phyloP scores from a whole-genome alignment of 2,113 vertebrate genomes.

The Datnioides undecimradiatus region DNA sequence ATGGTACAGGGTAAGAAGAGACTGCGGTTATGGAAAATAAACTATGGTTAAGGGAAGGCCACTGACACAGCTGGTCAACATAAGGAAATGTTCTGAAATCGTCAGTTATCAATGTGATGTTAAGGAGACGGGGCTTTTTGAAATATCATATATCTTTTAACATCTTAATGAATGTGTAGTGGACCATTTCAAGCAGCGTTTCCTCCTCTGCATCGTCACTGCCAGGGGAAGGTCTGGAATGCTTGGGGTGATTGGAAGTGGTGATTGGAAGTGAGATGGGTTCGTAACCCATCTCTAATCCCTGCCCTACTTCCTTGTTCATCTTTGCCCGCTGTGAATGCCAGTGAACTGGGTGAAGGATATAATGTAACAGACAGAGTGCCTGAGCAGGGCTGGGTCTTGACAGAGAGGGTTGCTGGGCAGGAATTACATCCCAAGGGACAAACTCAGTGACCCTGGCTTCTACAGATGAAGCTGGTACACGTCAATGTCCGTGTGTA shows the following conservation, averaged over 20 bases:
- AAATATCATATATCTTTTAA: too few relatives aligned
- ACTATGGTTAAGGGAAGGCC: too few relatives aligned
- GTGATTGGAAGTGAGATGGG: conserved; percentile 54
- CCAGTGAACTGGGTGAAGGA: conserved; percentile 57
- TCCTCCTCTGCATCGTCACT: neutral
- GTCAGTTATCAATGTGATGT: too few relatives aligned
- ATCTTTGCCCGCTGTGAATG: conserved; percentile 19
- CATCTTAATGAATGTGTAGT: neutral
- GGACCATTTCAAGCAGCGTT: neutral
- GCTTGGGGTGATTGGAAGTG: conserved; percentile 35
- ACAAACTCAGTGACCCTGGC: conserved; percentile 58
- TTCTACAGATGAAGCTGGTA: conserved; percentile 20
- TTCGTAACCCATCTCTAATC: conserved; percentile 30
- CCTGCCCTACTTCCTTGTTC: conserved; percentile 33
- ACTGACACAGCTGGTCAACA: too few relatives aligned
- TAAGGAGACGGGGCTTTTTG: too few relatives aligned
- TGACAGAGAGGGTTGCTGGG: conserved; percentile 37
- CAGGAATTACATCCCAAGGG: conserved; percentile 17
- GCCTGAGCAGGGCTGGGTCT: conserved; percentile 36
- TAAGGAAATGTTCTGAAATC: too few relatives aligned
- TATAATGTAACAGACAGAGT: conserved; percentile 18
- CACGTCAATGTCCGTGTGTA: conserved; percentile 47
- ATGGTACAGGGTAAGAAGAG: too few relatives aligned
- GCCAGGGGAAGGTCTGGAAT: neutral
- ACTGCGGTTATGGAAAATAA: too few relatives aligned